phyloP scores from a whole-genome alignment of 2,797 vertebrate species.

The Dallia pectoralis region DNA sequence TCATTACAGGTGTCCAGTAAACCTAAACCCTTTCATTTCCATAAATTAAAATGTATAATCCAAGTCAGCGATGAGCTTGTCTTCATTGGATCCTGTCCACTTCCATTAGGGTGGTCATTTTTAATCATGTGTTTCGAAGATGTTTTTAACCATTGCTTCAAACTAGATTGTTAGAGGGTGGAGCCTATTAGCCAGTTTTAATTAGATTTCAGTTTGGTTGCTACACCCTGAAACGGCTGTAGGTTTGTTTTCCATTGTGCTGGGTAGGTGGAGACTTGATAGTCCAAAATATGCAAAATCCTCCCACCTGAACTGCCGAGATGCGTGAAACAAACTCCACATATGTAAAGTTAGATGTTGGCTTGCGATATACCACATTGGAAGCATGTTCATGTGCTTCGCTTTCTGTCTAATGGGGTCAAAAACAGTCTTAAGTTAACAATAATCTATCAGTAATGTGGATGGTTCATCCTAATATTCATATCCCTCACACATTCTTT shows the following conservation, averaged over 20 bases:
- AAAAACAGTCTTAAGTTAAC: too few species aligned
- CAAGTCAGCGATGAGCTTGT: background rate
- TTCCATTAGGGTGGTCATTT: background rate
- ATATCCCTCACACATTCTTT: too few species aligned
- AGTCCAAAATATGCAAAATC: too few species aligned
- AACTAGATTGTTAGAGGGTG: background rate
- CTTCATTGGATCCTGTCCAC: background rate
- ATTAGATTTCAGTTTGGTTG: background rate
- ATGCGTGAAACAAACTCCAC: too few species aligned
- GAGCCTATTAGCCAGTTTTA: background rate
- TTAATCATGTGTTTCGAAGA: background rate
- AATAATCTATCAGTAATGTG: too few species aligned
- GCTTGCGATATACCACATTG: background rate
- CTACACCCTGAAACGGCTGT: background rate
- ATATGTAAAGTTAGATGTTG: background rate
- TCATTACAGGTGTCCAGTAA: conserved; percentile 55
- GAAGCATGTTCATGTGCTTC: background rate
- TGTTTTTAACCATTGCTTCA: background rate
- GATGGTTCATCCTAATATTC: too few species aligned
- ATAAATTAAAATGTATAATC: background rate
- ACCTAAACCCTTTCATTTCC: background rate
- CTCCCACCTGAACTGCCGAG: too few species aligned
- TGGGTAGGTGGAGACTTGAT: too few species aligned
- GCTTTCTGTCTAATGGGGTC: background rate
- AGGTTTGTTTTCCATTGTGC: too few species aligned